These are phyloP conservation scores for Leptothorax acervorum DNA, from an alignment of 2,888 invertebrate species.

Conservation along the genomic window DNA sequence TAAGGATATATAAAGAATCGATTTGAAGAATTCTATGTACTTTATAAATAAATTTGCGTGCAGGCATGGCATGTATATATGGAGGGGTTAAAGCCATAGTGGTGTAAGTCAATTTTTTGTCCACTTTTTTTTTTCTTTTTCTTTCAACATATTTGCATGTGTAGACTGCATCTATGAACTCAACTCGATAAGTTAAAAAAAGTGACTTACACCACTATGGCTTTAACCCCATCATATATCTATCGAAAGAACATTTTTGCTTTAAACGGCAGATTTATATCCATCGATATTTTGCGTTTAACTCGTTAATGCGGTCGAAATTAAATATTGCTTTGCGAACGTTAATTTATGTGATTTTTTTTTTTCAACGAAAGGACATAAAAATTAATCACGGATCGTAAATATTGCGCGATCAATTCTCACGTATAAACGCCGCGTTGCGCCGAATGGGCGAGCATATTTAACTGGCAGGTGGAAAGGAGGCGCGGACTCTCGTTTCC, in stretches of 20 bases:
- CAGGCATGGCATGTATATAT: not conserved
- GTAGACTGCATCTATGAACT: too few relatives aligned
- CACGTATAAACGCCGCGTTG: not conserved
- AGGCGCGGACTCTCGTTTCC: conserved; percentile 20
- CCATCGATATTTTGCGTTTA: not conserved
- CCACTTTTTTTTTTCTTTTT: too few relatives aligned
- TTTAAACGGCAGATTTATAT: not conserved
- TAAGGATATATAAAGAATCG: not conserved
- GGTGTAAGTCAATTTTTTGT: too few relatives aligned
- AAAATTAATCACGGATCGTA: conserved; percentile 27
- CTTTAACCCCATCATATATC: too few relatives aligned
- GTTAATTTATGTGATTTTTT: conserved; percentile 28
- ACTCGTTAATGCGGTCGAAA: conserved; percentile 2
- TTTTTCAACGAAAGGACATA: not conserved
- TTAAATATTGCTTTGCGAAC: conserved; percentile 20
- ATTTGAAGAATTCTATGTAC: not conserved
- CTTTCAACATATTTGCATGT: too few relatives aligned
- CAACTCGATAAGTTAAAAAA: too few relatives aligned
- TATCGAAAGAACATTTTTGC: not conserved
- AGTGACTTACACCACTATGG: too few relatives aligned
- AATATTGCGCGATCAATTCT: conserved; percentile 33
- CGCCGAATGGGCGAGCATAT: not conserved
- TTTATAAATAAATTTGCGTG: not conserved
- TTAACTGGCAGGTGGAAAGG: not conserved
- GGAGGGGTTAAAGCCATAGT: too few relatives aligned